A percentile compares a stretch with the other conserved stretches of the same genome.
phyloP scores from a whole-genome alignment of 2,113 vertebrate species.

The Sceloporus tristichus region DNA sequence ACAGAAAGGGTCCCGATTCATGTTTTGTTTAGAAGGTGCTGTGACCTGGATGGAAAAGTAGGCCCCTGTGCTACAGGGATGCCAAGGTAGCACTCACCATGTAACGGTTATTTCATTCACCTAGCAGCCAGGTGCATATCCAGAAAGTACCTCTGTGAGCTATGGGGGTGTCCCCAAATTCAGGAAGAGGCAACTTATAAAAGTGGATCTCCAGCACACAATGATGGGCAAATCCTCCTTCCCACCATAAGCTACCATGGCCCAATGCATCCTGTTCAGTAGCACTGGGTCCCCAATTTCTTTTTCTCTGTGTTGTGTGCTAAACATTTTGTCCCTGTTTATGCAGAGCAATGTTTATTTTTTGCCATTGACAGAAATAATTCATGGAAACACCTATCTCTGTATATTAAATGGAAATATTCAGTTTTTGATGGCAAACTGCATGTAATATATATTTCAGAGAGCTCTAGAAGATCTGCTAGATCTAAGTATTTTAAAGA shows the following conservation, averaged over 20 bases:
- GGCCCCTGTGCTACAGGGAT: background rate
- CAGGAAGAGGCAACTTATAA: no score
- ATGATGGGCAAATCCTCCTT: no score
- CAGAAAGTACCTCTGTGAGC: no score
- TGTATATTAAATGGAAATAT: background rate
- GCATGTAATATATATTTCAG: background rate
- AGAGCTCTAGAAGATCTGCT: constrained; percentile 2
- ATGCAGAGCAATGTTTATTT: background rate
- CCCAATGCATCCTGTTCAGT: no score
- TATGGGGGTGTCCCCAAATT: no score
- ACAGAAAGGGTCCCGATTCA: background rate
- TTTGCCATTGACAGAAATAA: background rate
- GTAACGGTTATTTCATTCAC: background rate
- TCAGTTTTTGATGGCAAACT: background rate
- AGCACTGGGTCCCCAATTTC: background rate
- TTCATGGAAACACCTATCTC: background rate
- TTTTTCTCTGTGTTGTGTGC: background rate
- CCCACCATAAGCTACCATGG: no score
- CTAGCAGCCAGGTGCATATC: no score
- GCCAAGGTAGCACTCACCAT: background rate
- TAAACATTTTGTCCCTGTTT: background rate
- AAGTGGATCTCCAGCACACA: no score
- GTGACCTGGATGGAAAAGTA: background rate
- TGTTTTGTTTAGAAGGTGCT: background rate
- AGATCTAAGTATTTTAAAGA: constrained; percentile 30